Percentiles rank a stretch among this genome's conserved stretches.
phyloP scores from a whole-genome alignment of 2,888 invertebrate species.

The Polydesmus complanatus region DNA sequence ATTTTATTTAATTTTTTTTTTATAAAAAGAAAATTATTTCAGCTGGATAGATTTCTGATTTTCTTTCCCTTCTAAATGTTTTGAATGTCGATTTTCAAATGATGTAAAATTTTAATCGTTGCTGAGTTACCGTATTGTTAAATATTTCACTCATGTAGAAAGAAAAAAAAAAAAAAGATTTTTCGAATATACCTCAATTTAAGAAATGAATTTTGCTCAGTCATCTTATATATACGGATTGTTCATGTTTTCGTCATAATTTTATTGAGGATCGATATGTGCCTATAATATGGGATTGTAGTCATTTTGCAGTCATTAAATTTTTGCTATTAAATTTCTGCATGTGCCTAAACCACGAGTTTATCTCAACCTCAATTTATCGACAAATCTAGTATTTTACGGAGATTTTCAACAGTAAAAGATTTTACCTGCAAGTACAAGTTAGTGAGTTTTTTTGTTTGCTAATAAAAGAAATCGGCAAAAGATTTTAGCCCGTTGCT shows the following conservation, averaged over 20 bases:
- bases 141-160: not conserved
- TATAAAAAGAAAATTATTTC: too few relatives aligned
- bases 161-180: not conserved
- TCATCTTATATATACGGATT: not conserved
- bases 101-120: not conserved
- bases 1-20: too few relatives aligned
- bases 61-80: too few relatives aligned
- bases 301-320: constrained; percentile 14
- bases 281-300: constrained; percentile 12
- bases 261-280: constrained; percentile 10
- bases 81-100: not conserved
- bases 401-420: too few relatives aligned
- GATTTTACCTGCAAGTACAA: too few relatives aligned
- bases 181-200: not conserved
- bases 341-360: constrained; percentile 9
- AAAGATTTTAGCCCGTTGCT: too few relatives aligned
- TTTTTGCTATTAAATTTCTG: constrained; percentile 16
- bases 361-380: not conserved
- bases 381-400: too few relatives aligned
- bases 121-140: not conserved
- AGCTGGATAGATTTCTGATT: too few relatives aligned
- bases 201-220: not conserved
- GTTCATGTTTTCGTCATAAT: constrained; percentile 3
- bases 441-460: too few relatives aligned
- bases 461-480: too few relatives aligned